Evolutionary conservation across 2,113 vertebrate species (phyloP), one percentile per base, ranked within the genome.

Genomic region (Mirounga angustirostris): DNA sequence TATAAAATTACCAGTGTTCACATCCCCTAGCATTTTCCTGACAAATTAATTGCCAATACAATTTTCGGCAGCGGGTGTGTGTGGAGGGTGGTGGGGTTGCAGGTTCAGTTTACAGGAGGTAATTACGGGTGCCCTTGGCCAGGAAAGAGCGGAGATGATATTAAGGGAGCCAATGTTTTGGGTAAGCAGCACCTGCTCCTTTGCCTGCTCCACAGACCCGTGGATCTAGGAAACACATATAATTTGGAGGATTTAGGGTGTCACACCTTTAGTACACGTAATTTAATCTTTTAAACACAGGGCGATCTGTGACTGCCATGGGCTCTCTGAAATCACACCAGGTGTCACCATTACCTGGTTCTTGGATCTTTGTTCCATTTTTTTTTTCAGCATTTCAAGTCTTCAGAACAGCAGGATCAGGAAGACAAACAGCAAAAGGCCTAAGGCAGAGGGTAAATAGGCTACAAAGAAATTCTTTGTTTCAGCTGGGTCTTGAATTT

Each of bases 11-110:
- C 98, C 91, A 97, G 96, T 98, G 95, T 98, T 98, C 96, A 90
- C 96, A 91, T 82, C 58, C 94, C 89, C 92, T 98, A 95, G 97
- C 95, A 97, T 98, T 98, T 98, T 87, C 95, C 95, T 98, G 98
- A 98, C 98, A 97, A 98, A 98, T 97, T 98, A 98, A 98, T 98
- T 98, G 95, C 95, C 92, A 97, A 94, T 91, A 98, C 81, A 97
- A 94, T 96, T 97, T 95, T 79, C 88, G 89, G 86, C 84, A 86
- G 94, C 2, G 71, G 81, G 87, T 71, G 61, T 86, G 69, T 73
- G 92, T 54, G 76, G 63, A 83, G 95, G 59, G 50, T 63, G 71
- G 94, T 54, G 56, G 84, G 96, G 89, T 97, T 92, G 92, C 50
- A 22, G 36, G 96, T 96, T 98, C 96, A 97, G 96, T 78, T 86